Base-by-base conservation (phyloP, 2,113 vertebrate genomes). In the Herpetotheres cachinnans region DNA sequence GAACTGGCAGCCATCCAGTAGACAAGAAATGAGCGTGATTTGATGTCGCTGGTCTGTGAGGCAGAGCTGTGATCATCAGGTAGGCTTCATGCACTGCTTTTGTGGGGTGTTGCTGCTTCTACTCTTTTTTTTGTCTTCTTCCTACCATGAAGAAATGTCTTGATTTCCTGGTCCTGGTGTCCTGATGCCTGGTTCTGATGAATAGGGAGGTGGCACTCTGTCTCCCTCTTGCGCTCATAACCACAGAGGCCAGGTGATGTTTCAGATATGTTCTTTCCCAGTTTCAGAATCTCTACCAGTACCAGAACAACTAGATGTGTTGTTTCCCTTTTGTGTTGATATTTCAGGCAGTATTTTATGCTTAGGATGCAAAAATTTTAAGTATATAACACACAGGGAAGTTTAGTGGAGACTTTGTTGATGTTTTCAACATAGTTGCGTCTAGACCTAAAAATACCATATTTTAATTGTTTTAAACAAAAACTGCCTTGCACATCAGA, bases 11-110 rank as follows among this genome's bases (percentile, higher is more conserved):
- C 61, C 21, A 36, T 71, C 13, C 40, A 58, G n/a, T 18, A 77
- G 61, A 21, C 26, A 46, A 69, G n/a, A 71, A 44, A 6, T 1
- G 4, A 70, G 6, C 4, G 34, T 34, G 18, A 29, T 34, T 30
- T 79, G 36, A 29, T 40, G 8, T 21, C 6, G 3, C 29, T 47
- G 22, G 1, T 63, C 44, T 90, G 54, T 5, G 8, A 67, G 40
- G 40, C 46, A 61, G 20, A 26, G 29, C 61, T 85, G 26, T 0
- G 0, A 15, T 55, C 19, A 9, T 29, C 62, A 40, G 36, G 1
- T 27, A 32, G 52, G 26, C 24, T 54, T 56, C 36, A 26, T 71
- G 30, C 55, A 29, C 25, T 46, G 73, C 63, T 82, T 17, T 20
- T 10, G 7, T 55, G 47, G 14, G 30, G 25, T 74, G 30, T 16